Evolutionary conservation across 2,113 vertebrate species (phyloP).

Genomic region (Calyptommatus sinebrachiatus): DNA sequence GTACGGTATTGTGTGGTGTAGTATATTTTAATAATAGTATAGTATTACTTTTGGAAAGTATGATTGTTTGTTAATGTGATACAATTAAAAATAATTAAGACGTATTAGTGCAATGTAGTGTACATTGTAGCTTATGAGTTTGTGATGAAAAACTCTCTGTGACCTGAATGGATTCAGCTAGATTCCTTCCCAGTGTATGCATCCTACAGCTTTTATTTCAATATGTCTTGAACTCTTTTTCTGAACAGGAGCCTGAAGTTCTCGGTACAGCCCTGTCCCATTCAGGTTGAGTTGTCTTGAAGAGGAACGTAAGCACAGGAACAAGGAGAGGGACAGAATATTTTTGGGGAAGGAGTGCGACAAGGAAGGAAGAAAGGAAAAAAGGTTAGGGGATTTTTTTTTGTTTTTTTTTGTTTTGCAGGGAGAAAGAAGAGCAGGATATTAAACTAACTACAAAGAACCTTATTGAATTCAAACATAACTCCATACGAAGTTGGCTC

Average conservation of each 20-base stretch:
- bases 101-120: too few relatives aligned
- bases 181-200: neutral
- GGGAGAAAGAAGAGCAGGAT: constrained; percentile 50
- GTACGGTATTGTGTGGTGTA: too few relatives aligned
- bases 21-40: too few relatives aligned
- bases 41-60: too few relatives aligned
- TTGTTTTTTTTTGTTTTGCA: constrained; percentile 27
- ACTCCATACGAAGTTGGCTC: constrained; percentile 55
- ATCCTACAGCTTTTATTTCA: neutral
- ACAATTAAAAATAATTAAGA: too few relatives aligned
- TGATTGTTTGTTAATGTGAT: too few relatives aligned
- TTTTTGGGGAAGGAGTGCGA: constrained; percentile 38
- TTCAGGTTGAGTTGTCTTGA: constrained; percentile 78
- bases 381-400: constrained; percentile 31
- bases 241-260: neutral
- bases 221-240: neutral
- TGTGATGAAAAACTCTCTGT: too few relatives aligned
- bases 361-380: constrained; percentile 36
- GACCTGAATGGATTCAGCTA: neutral
- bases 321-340: constrained; percentile 12
- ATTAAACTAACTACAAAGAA: constrained; percentile 59
- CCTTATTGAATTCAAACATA: constrained; percentile 39
- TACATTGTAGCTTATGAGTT: too few relatives aligned
- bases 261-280: constrained; percentile 64
- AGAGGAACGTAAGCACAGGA: constrained; percentile 53